Percentiles rank a stretch among this genome's conserved stretches.
These are phyloP conservation scores for Heliocidaris erythrogramma DNA, from an alignment of 35 echinoderm and acorn worm species.

Conservation along the genomic window DNA sequence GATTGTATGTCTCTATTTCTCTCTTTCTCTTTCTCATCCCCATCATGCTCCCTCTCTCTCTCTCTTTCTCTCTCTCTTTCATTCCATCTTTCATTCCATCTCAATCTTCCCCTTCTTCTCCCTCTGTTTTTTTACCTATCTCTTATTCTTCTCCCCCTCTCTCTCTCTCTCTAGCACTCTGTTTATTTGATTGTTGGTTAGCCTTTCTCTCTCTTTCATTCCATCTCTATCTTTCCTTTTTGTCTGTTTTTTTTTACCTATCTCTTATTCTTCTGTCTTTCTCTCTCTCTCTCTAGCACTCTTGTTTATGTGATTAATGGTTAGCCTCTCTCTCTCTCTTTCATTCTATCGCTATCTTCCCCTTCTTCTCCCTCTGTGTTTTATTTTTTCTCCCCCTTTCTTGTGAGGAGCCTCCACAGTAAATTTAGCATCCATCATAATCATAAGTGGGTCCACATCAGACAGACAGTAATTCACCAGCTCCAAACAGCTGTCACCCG, in stretches of 20 bases:
- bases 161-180: too few species aligned
- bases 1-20: too few species aligned
- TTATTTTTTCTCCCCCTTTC: neutral
- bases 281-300: neutral
- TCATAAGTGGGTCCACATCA: neutral
- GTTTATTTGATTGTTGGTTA: too few species aligned
- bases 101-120: neutral
- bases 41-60: neutral
- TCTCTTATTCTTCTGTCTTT: neutral
- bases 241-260: neutral
- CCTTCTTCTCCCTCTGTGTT: neutral
- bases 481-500: neutral
- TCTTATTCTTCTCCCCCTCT: neutral
- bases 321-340: neutral
- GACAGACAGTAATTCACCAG: neutral
- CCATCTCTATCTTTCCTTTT: neutral
- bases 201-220: too few species aligned
- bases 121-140: too few species aligned
- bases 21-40: neutral
- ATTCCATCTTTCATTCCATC: neutral
- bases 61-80: neutral
- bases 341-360: neutral
- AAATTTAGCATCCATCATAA: slow-evolving; percentile 13
- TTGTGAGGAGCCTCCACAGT: neutral
- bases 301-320: too few species aligned